Evolutionary conservation across 1,140 invertebrate genomes (phyloP), one percentile per base, ranked within the genome.

Genomic region (Zaprionus camerounensis): DNA sequence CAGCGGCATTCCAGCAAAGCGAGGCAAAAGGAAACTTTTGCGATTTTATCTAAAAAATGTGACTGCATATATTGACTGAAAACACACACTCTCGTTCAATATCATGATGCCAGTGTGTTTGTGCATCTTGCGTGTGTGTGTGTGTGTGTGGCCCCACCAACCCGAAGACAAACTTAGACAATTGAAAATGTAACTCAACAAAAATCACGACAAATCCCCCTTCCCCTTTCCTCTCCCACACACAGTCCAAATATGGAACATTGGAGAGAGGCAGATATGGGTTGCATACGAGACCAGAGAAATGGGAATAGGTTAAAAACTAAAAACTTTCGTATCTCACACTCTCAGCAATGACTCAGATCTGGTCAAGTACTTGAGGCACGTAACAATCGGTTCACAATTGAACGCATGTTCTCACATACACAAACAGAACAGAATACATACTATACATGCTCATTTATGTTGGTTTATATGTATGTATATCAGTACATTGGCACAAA

Each of bases 301-400:
- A 76, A 76, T 64, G 61, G 55, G 73, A 76, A 64, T 65, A 71
- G 53, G 59, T 75, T 75, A 38, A 75, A 51, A 51, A 34, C 26
- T 64, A 36, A 56, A 26, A 56, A 53, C 20, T 24, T 51, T 51
- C 49, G 46, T 55, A 70, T 61, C 46, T 65, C 36, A 56, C 36
- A 66, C 53, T 56, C 34, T 57, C 38, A 63, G 31, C 31, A 70
- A 70, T 49, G 67, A 70, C 64, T 73, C 71, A 68, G 46, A 36
- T 68, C 44, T 41, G 67, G 49, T 34, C 64, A 62, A 72, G 36
- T 67, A 70, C 67, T 75, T 58, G 59, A 63, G 53, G 67, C 66
- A 75, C 72, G 72, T 75, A 75, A 63, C 53, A 67, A 57, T 67
- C 55, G 56, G 53, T 58, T 58, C 11, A 28, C 13, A 57, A 67